Percentiles rank a stretch among this genome's conserved stretches.
Conservation (phyloP, 2,888 invertebrate species). For the Dasysyrphus tricinctus region DNA sequence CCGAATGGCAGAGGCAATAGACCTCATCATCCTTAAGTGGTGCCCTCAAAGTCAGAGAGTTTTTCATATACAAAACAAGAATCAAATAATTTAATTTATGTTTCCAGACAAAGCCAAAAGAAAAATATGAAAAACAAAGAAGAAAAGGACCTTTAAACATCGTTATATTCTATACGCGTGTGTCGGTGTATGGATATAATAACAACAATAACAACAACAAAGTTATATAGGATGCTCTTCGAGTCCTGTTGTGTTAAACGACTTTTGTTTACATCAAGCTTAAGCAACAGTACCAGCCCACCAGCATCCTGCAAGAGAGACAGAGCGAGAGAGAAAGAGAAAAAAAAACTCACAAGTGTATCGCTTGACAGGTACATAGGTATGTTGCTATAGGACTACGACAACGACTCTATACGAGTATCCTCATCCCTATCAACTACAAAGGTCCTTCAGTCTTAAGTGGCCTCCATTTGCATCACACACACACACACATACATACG, state of each 20-base stretch:
- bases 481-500: constrained; percentile 42
- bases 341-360: constrained; percentile 35
- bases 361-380: neutral
- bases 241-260: constrained; percentile 63
- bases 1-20: constrained; percentile 63
- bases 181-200: constrained; percentile 21
- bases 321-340: neutral
- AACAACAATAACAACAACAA: constrained; percentile 13
- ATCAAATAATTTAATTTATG: constrained; percentile 75
- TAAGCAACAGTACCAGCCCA: constrained; percentile 24
- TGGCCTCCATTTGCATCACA: constrained; percentile 70
- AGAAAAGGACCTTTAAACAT: constrained; percentile 51
- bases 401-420: constrained; percentile 39
- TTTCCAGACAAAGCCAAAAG: constrained; percentile 50
- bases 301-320: neutral
- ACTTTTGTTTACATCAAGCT: constrained; percentile 65
- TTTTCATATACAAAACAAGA: constrained; percentile 47
- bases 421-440: constrained; percentile 42
- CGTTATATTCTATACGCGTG: neutral
- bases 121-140: constrained; percentile 51
- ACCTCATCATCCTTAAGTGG: constrained; percentile 70
- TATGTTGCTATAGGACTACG: constrained; percentile 6
- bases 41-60: constrained; percentile 57
- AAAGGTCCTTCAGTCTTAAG: constrained; percentile 70
- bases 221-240: constrained; percentile 32